A percentile compares a stretch with the other conserved stretches of the same genome.
phyloP scores from a whole-genome alignment of 2,113 vertebrate species.

The Piliocolobus tephrosceles region DNA sequence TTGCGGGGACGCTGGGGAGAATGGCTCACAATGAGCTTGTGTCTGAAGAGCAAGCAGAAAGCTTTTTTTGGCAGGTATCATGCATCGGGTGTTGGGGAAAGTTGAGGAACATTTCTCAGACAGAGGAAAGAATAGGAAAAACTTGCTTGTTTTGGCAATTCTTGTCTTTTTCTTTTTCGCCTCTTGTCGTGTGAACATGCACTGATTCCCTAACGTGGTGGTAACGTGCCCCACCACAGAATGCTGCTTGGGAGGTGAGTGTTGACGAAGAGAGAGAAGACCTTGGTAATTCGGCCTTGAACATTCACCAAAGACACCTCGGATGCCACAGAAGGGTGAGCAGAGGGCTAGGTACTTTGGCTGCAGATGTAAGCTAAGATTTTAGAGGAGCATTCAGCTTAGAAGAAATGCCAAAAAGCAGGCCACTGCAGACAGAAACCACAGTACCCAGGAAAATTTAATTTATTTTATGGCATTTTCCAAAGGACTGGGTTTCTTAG shows the following conservation, averaged over 20 bases:
- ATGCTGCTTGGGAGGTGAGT: slow-evolving; percentile 76
- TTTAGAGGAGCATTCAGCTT: slow-evolving; percentile 38
- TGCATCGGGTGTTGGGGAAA: slow-evolving; percentile 74
- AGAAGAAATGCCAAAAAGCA: slow-evolving; percentile 57
- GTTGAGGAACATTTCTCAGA: slow-evolving; percentile 79
- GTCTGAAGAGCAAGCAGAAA: slow-evolving; percentile 76
- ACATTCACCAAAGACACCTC: slow-evolving; percentile 35
- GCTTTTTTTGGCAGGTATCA: slow-evolving; percentile 84
- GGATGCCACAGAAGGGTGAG: slow-evolving; percentile 28
- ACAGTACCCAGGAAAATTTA: slow-evolving; percentile 67
- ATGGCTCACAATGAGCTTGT: slow-evolving; percentile 67
- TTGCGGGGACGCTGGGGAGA: slow-evolving; percentile 43
- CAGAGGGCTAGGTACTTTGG: neutral
- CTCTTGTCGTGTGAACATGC: slow-evolving; percentile 82
- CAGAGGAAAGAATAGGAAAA: slow-evolving; percentile 84
- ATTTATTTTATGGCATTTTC: slow-evolving; percentile 75
- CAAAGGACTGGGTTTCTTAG: slow-evolving; percentile 64
- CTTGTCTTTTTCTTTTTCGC: slow-evolving; percentile 78
- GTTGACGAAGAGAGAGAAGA: slow-evolving; percentile 63
- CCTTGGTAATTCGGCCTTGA: slow-evolving; percentile 60
- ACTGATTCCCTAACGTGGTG: slow-evolving; percentile 82
- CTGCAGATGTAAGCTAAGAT: slow-evolving; percentile 32
- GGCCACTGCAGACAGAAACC: slow-evolving; percentile 57
- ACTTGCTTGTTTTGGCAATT: slow-evolving; percentile 87
- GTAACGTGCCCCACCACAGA: slow-evolving; percentile 78